Base-by-base conservation (phyloP, 2,113 vertebrate genomes). In the Planiliza haematocheilus region DNA sequence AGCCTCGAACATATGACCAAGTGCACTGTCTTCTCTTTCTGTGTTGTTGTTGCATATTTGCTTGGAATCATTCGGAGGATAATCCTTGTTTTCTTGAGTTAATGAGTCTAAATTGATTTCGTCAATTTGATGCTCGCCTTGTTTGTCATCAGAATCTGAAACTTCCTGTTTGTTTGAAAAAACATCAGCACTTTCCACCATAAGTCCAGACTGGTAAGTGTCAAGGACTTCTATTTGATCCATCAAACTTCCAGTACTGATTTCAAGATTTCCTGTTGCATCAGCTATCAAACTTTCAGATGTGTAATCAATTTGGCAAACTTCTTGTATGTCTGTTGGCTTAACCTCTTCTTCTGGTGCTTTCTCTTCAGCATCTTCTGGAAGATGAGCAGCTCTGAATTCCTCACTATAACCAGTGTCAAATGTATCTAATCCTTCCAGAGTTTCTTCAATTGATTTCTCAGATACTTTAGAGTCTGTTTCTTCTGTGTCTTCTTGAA, bases 251-350 rank as follows among this genome's bases (percentile, higher is more conserved):
- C 1, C 36, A 68, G 20, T 36, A 34, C 6, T 2, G 0, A 8
- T 48, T 17, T 66, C 34, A 42, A 17, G 3, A 20, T 30, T 43
- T 5, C 55, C 42, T 45, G 2, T 18, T 4, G 2, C 2, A 24
- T 50, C 50, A 13, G 38, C 30, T 4, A 2, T 39, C 45, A 17
- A 4, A 39, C 2, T 21, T 58, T 70, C 50, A 12, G 8, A 8
- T 0, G 16, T 34, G 38, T 7, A 3, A 14, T 37, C 21, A 16
- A 13, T 50, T 9, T 58, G 36, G 10, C 70, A 8, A 0, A 9
- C 50, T 49, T 53, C 41, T 55, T 59, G 10, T 0, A 55, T 66
- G 61, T 79, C 17, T 62, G 42, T 8, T 74, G 36, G 7, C 2
- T n/a, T 11, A 45, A 17, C 1, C 13, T 63, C 38, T 1, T 61